Conservation (phyloP, 2,113 vertebrate genomes). For the Colistium nudipinnis region DNA sequence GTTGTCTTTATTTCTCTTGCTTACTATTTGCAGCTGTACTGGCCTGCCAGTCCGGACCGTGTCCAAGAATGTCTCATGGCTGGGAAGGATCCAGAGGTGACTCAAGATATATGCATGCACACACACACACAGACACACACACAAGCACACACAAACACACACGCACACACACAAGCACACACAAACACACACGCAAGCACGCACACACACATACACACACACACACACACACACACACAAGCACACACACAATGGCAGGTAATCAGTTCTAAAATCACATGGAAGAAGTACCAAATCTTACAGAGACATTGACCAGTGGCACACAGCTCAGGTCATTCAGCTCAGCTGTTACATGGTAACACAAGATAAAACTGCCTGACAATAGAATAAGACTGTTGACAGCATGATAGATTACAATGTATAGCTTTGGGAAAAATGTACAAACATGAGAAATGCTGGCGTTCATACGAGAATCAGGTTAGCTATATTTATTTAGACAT, state of each 20-base stretch:
- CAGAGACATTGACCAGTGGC: conserved; percentile 24
- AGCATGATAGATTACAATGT: conserved; percentile 34
- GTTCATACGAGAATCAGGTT: conserved; percentile 24
- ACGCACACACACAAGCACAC: too few species aligned
- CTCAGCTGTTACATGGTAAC: too few species aligned
- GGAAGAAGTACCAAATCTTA: background rate
- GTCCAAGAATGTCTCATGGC: conserved; percentile 86
- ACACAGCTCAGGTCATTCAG: conserved; percentile 1
- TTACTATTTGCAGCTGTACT: conserved; percentile 74
- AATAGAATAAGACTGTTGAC: conserved; percentile 31
- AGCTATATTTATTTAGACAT: conserved; percentile 1
- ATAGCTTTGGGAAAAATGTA: conserved; percentile 39
- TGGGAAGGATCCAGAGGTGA: conserved; percentile 84
- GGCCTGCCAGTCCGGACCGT: conserved; percentile 83
- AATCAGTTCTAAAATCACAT: conserved; percentile 8
- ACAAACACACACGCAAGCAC: too few species aligned
- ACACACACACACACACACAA: too few species aligned
- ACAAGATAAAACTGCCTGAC: background rate
- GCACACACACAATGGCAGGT: background rate
- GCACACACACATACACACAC: too few species aligned
- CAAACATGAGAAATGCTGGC: conserved; percentile 33
- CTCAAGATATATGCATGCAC: conserved; percentile 23
- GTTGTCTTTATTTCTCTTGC: conserved; percentile 10
- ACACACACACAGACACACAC: conserved; percentile 21
- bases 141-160: background rate